These are phyloP conservation scores for Tenodera sinensis DNA, from an alignment of 2,888 invertebrate species.

Conservation along the genomic window DNA sequence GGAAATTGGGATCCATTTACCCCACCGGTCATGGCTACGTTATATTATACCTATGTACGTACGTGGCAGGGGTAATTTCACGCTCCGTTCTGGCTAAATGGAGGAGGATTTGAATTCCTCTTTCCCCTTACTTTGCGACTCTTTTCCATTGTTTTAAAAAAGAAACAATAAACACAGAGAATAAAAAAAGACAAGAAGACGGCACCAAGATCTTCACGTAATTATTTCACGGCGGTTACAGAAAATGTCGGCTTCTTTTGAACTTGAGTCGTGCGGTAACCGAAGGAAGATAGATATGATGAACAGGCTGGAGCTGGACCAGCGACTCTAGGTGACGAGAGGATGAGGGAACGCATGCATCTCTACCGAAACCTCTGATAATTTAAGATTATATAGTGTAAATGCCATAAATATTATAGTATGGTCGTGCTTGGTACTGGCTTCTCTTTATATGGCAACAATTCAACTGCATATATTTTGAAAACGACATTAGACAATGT, in stretches of 20 bases:
- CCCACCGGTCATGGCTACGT: background rate
- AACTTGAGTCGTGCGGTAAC: background rate
- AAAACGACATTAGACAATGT: background rate
- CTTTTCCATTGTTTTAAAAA: background rate
- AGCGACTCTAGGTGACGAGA: background rate
- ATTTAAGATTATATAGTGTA: slow-evolving; percentile 6
- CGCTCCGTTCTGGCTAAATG: slow-evolving; percentile 25
- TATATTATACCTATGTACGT: background rate
- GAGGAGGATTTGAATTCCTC: background rate
- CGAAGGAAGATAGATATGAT: background rate
- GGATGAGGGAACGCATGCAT: background rate
- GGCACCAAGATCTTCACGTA: slow-evolving; percentile 13
- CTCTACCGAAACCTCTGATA: background rate
- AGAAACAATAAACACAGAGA: background rate
- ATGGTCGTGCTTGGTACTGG: background rate
- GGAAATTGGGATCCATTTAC: background rate
- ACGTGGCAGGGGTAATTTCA: slow-evolving; percentile 21
- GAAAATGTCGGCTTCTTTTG: slow-evolving; percentile 23
- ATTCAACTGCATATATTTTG: background rate
- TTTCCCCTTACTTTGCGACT: slow-evolving; percentile 8
- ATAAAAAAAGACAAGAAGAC: background rate
- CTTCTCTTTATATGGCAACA: background rate
- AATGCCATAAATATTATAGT: background rate
- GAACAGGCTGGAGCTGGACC: background rate
- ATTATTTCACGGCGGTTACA: slow-evolving; percentile 23